Percentiles rank a stretch among this genome's conserved stretches.
phyloP scores from a whole-genome alignment of 2,888 invertebrate genomes.

The Bombyx huttoni region DNA sequence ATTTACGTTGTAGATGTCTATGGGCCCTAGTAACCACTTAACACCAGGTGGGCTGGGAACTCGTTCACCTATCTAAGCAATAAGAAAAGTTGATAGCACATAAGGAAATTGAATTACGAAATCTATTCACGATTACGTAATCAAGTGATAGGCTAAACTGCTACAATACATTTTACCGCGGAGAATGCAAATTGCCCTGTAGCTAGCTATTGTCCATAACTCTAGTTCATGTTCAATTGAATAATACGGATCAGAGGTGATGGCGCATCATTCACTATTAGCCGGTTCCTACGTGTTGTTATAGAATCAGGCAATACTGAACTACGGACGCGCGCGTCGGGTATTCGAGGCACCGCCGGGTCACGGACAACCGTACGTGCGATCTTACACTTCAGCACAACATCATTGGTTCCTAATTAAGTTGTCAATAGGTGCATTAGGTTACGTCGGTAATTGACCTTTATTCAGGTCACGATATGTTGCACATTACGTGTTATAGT shows the following conservation, averaged over 20 bases:
- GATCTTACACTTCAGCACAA: constrained; percentile 15
- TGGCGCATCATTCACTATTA: constrained; percentile 34
- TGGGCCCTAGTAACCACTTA: too few relatives aligned
- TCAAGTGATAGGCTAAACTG: constrained; percentile 3
- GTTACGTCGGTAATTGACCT: constrained; percentile 5
- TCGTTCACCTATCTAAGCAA: too few relatives aligned
- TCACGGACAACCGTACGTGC: constrained; percentile 28
- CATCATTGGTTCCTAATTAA: constrained; percentile 14
- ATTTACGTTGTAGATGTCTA: too few relatives aligned
- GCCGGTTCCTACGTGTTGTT: constrained; percentile 37
- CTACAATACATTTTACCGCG: constrained; percentile 5
- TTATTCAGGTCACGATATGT: background rate
- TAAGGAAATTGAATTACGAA: too few relatives aligned
- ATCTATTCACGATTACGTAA: background rate
- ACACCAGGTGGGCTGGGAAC: too few relatives aligned
- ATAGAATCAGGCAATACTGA: constrained; percentile 25
- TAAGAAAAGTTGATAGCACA: too few relatives aligned
- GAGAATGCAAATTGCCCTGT: constrained; percentile 1
- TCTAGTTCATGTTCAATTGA: constrained; percentile 44
- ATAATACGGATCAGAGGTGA: constrained; percentile 38
- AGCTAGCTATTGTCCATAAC: background rate
- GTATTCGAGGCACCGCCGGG: constrained; percentile 15
- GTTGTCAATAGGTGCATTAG: background rate
- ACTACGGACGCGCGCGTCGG: constrained; percentile 12
- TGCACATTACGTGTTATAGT: background rate